Evolutionary conservation across 2,113 vertebrate species (phyloP), one percentile per base, ranked within the genome.

Genomic region (Patagioenas fasciata): DNA sequence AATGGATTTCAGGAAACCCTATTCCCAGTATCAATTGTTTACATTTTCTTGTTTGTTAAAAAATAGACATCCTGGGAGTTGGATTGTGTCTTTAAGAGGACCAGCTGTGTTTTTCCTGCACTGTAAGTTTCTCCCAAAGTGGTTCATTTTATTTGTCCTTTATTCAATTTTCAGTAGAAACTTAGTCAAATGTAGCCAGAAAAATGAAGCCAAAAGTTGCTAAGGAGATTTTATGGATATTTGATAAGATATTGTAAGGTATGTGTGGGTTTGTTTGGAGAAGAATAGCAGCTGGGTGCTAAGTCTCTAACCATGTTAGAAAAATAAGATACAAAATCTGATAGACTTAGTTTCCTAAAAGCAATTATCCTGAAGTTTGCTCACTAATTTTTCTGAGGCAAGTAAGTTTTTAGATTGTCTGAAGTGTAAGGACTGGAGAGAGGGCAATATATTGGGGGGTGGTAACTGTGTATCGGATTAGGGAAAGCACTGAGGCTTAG

Each of bases 361-460:
- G 82, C 89, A 91, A 64, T 91, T 94, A 29, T 57, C 75, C 44
- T 88, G 73, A 91, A 85, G 61, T 81, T 91, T 80, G 5, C 48
- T 85, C 42, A n/a, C 7, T 93, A 78, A 67, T 85, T 80, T 91
- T 74, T 93, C 67, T 57, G 61, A 86, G 60, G 67, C 34, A 64
- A 89, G 56, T n/a, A 19, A 28, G 13, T 71, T 93, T 74, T 74
- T 88, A 95, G 91, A 94, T 96, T 93, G 54, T 78, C 74, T 36
- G 54, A 96, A 95, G 91, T 85, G 87, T 89, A 92, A 85, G 79
- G 70, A 84, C 61, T 65, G 36, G 78, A 78, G 72, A 86, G 83
- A 69, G 9, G 15, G 38, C 17, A n/a, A 44, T 40, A 24, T 24
- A 20, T 13, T 40, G 21, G n/a, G 10, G 13, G 10, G 31, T 69